Evolutionary conservation across 2,113 vertebrate species (phyloP).

Genomic region (Varanus komodoensis): DNA sequence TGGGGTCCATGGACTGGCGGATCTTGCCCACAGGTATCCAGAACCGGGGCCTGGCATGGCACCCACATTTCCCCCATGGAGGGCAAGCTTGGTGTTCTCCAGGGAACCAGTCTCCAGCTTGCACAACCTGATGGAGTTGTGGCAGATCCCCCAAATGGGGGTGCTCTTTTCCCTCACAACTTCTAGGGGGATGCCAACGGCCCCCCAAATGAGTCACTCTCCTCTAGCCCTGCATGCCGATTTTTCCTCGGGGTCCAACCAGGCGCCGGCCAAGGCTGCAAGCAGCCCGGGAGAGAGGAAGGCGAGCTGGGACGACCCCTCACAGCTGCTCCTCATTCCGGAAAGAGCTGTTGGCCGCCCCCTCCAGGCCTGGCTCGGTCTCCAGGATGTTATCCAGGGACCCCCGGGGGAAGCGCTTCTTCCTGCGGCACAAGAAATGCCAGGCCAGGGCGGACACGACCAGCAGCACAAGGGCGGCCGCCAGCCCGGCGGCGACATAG

Average conservation of each 20-base stretch:
- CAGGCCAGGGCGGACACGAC: constrained; percentile 48
- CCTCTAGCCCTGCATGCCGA: not conserved
- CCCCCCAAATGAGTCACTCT: not conserved
- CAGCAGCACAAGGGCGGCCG: constrained; percentile 37
- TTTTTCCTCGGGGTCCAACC: not conserved
- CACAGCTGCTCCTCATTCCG: constrained; percentile 1
- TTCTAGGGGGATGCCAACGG: too few relatives aligned
- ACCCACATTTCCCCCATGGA: not conserved
- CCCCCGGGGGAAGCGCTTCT: not conserved
- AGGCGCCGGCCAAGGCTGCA: too few relatives aligned
- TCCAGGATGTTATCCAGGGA: constrained; percentile 17
- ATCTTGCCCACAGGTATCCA: too few relatives aligned
- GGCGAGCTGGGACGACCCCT: not conserved
- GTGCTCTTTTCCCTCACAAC: too few relatives aligned
- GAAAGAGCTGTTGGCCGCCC: not conserved
- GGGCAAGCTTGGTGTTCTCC: too few relatives aligned
- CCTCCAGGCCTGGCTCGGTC: not conserved
- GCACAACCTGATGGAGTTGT: not conserved
- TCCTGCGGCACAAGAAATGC: constrained; percentile 57
- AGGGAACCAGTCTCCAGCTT: not conserved
- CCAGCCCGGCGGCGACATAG: constrained; percentile 51
- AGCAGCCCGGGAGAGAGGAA: not conserved
- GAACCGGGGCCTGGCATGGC: too few relatives aligned
- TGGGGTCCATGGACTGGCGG: too few relatives aligned
- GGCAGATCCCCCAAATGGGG: not conserved